Evolutionary conservation across 2,888 invertebrate species (phyloP).

Genomic region (Mimas tiliae): DNA sequence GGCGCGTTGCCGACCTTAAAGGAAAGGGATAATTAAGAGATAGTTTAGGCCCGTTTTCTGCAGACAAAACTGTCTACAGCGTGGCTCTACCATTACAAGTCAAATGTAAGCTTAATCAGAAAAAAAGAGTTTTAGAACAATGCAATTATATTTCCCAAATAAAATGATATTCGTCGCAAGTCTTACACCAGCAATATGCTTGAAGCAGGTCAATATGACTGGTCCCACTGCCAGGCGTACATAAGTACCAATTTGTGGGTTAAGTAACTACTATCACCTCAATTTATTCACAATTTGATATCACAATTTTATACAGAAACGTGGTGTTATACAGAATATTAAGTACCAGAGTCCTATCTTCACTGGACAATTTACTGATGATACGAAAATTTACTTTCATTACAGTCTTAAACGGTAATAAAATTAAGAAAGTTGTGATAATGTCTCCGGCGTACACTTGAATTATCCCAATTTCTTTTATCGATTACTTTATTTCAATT

Average conservation of each 20-base stretch:
- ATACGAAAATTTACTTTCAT: slow-evolving; percentile 9
- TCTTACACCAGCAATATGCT: too few species aligned
- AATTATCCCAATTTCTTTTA: slow-evolving; percentile 20
- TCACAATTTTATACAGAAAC: neutral
- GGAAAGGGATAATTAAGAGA: too few species aligned
- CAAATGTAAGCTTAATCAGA: too few species aligned
- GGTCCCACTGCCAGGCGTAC: too few species aligned
- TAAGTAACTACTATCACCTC: slow-evolving; percentile 1
- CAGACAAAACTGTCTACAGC: too few species aligned
- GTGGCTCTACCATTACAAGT: too few species aligned
- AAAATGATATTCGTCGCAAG: too few species aligned
- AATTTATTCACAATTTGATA: neutral
- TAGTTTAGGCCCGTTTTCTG: too few species aligned
- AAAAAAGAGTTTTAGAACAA: too few species aligned
- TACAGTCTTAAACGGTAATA: slow-evolving; percentile 12
- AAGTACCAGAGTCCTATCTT: neutral
- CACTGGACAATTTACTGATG: neutral
- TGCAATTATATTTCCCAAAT: too few species aligned
- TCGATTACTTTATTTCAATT: neutral
- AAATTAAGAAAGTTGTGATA: slow-evolving; percentile 16
- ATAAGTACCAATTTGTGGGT: neutral
- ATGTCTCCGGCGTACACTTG: neutral
- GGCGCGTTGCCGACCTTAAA: too few species aligned
- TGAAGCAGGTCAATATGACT: too few species aligned
- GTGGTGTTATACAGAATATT: neutral